These are phyloP conservation scores for Nautilus pompilius DNA, from an alignment of 1,140 invertebrate genomes.

Conservation along the genomic window DNA sequence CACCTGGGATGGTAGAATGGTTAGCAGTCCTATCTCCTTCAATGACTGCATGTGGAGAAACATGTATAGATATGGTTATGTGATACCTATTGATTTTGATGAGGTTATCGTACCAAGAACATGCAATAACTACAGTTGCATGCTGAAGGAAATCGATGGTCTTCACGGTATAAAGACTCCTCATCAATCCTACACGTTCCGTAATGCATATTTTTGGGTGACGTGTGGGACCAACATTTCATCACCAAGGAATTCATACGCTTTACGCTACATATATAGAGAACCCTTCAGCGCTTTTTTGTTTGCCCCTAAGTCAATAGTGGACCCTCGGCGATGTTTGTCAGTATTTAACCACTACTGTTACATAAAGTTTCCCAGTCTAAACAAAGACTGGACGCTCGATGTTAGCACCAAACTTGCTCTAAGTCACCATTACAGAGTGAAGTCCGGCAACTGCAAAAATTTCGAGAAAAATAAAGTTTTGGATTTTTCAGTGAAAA, in stretches of 20 bases:
- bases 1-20: neutral
- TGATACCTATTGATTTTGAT: neutral
- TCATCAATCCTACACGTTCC: neutral
- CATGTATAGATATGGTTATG: neutral
- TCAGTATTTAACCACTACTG: neutral
- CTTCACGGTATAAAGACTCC: neutral
- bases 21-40: neutral
- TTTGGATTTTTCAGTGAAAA: too few species aligned
- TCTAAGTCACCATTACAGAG: neutral
- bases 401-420: neutral
- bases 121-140: neutral
- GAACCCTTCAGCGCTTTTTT: neutral
- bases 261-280: neutral
- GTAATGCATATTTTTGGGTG: neutral
- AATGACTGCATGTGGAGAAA: neutral
- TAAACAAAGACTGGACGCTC: neutral
- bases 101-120: neutral
- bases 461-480: too few species aligned
- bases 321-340: neutral
- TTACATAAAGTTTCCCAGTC: neutral
- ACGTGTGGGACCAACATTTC: neutral
- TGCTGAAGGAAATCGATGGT: neutral
- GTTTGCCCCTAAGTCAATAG: neutral
- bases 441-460: too few species aligned
- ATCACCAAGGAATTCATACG: neutral